Conservation (phyloP, 2,888 invertebrate genomes). For the Scaptomyza cyrtandrae region DNA sequence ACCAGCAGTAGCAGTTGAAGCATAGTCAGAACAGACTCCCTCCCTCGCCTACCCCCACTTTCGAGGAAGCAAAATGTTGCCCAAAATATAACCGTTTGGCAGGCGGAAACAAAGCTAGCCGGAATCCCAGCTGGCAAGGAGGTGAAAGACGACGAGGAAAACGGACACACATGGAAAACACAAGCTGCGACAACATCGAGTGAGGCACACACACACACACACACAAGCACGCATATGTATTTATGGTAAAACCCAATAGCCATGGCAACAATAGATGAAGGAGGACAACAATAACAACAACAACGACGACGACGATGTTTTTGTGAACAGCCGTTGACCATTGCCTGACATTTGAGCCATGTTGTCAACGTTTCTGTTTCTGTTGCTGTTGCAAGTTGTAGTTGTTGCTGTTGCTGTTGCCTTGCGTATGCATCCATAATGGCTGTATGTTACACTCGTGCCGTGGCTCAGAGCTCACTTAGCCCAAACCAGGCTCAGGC, state of each 20-base stretch:
- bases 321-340: slow-evolving; percentile 70
- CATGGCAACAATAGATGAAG: slow-evolving; percentile 46
- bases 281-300: slow-evolving; percentile 5
- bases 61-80: slow-evolving; percentile 18
- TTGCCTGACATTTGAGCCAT: slow-evolving; percentile 80
- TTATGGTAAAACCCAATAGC: slow-evolving; percentile 44
- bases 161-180: slow-evolving; percentile 57
- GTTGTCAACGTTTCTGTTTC: slow-evolving; percentile 69
- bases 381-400: slow-evolving; percentile 29
- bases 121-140: slow-evolving; percentile 49
- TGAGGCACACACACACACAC: slow-evolving; percentile 28
- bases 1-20: slow-evolving; percentile 7
- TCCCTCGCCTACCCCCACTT: not conserved
- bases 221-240: slow-evolving; percentile 5
- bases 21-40: not conserved
- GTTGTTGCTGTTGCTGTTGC: slow-evolving; percentile 42
- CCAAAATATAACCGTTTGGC: slow-evolving; percentile 55
- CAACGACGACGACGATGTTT: slow-evolving; percentile 19
- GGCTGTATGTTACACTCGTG: slow-evolving; percentile 65
- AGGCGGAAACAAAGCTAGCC: slow-evolving; percentile 50
- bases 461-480: slow-evolving; percentile 34
- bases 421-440: slow-evolving; percentile 70
- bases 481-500: slow-evolving; percentile 10
- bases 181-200: slow-evolving; percentile 55
- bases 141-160: slow-evolving; percentile 28